Base-by-base conservation (phyloP, 2,888 invertebrate species). In the Criorhina ranunculi region DNA sequence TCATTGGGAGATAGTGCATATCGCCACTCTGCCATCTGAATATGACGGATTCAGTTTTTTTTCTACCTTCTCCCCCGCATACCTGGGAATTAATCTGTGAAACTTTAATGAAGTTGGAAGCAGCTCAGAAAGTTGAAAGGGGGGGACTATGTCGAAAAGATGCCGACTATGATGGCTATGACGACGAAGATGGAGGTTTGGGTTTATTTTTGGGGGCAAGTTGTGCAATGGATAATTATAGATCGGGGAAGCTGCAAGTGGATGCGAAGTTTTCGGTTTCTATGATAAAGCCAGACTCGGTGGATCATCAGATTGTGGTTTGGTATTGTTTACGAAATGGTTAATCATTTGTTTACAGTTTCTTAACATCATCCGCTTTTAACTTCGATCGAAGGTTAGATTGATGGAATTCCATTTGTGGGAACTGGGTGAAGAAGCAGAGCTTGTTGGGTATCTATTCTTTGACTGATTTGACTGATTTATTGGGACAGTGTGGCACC, bases 221-320 rank as follows among this genome's bases (percentile, higher is more conserved):
- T 85, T 85, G 85, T 57, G 85, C 80, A 85, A 85, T 24, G 59
- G 40, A 85, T 85, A 80, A 85, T 85, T 85, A 80, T 46, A 70
- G 75, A 70, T 64, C 17, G 79, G 44, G 57, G 57, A 49, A 55
- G 72, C 75, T 69, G 75, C 85, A 85, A 85, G 83, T 85, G 83
- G 73, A 83, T 83, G 51, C 37, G 35, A 40, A 66, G 53, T 33
- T 69, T 77, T 73, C 24, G 12, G 72, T 46, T 69, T n/a, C n/a
- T 77, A 72, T 82, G 70, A 82, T 78, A 77, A 76, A 75, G 57
- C 5, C 66, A 19, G 73, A 55, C 78, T 55, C n/a, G n/a, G 53
- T 64, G 69, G 70, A 59, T 75, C 57, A 75, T 75, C 57, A 75
- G 70, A 79, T 75, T 79, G 83, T 62, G 78, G 79, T 70, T 79